These are phyloP conservation scores for Saccopteryx bilineata DNA, from an alignment of 2,113 vertebrate genomes.

Conservation along the genomic window DNA sequence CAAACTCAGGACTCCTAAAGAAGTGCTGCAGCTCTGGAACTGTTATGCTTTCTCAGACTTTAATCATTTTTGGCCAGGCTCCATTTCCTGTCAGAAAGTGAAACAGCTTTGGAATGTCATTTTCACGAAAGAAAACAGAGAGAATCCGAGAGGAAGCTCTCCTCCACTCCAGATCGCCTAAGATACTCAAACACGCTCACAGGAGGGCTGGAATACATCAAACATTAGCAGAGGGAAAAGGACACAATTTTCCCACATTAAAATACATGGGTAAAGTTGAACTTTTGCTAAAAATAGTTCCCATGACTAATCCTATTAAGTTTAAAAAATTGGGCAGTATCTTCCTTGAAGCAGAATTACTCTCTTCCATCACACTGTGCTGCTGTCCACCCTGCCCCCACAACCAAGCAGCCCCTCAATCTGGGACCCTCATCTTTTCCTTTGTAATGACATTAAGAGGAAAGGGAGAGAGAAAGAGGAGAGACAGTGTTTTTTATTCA, in stretches of 20 bases:
- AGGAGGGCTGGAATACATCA: slow-evolving; percentile 99
- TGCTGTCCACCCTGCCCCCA: neutral
- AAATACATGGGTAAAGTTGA: slow-evolving; percentile 98
- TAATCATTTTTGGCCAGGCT: slow-evolving; percentile 97
- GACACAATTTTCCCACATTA: slow-evolving; percentile 99
- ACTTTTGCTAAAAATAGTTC: slow-evolving; percentile 98
- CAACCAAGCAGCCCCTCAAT: slow-evolving; percentile 37
- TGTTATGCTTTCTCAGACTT: slow-evolving; percentile 96
- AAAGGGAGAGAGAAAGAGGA: slow-evolving; percentile 73
- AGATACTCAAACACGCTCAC: slow-evolving; percentile 93
- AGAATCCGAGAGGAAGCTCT: slow-evolving; percentile 99
- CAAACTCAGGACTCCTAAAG: slow-evolving; percentile 92
- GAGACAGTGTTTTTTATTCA: slow-evolving; percentile 41
- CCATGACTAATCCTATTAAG: slow-evolving; percentile 94
- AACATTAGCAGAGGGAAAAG: slow-evolving; percentile 97
- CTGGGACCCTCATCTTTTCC: slow-evolving; percentile 45
- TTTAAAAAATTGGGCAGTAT: slow-evolving; percentile 89
- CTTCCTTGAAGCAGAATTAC: slow-evolving; percentile 89
- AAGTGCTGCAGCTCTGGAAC: slow-evolving; percentile 92
- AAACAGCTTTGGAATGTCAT: slow-evolving; percentile 99
- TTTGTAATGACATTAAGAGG: slow-evolving; percentile 84
- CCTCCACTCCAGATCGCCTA: slow-evolving; percentile 95
- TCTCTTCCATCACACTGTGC: slow-evolving; percentile 79
- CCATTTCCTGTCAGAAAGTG: slow-evolving; percentile 99
- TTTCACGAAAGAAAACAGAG: slow-evolving; percentile 99